Evolutionary conservation across 2,113 vertebrate genomes (phyloP).

Genomic region (Arvicanthis niloticus): DNA sequence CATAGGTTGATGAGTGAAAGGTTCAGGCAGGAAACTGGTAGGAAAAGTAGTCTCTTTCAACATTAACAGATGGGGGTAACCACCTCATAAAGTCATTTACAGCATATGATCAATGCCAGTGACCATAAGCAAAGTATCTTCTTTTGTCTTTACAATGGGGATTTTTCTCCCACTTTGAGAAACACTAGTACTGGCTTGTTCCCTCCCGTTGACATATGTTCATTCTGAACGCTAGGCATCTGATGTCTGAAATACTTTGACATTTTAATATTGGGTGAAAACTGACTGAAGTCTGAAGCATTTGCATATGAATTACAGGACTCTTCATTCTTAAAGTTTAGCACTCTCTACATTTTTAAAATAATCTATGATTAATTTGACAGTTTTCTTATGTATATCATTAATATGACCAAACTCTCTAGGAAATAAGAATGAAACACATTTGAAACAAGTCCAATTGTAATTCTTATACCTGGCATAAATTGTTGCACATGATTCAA

Average conservation of each 20-base stretch:
- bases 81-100: neutral
- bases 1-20: neutral
- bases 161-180: neutral
- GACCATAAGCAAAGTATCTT: neutral
- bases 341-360: neutral
- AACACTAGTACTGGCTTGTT: neutral
- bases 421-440: constrained; percentile 1
- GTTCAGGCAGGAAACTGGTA: neutral
- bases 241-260: neutral
- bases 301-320: neutral
- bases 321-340: neutral
- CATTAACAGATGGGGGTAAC: neutral
- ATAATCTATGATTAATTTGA: constrained; percentile 11
- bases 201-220: neutral
- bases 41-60: constrained; percentile 28
- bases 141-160: neutral
- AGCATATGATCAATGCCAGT: neutral
- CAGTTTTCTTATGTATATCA: constrained; percentile 13
- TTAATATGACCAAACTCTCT: neutral
- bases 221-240: neutral
- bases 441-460: constrained; percentile 35
- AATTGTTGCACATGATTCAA: neutral
- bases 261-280: constrained; percentile 31
- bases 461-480: constrained; percentile 5
- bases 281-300: neutral